Conservation (phyloP, 2,113 vertebrate species). For the Myxocyprinus asiaticus region DNA sequence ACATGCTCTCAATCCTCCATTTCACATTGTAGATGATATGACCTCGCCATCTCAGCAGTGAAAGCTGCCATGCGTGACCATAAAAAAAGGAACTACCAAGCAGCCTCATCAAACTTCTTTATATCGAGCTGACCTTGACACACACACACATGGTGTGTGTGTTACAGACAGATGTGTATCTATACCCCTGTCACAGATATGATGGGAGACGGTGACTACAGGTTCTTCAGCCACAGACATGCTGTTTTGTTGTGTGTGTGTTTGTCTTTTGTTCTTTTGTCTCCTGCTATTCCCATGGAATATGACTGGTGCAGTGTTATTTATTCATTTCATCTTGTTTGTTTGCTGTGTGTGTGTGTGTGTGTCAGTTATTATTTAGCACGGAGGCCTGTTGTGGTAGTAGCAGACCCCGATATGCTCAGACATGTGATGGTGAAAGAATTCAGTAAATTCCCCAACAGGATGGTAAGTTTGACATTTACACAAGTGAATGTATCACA, state of each 20-base stretch:
- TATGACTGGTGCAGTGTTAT: conserved; percentile 22
- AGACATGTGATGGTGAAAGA: conserved; percentile 86
- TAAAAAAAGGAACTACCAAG: neutral
- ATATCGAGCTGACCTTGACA: conserved; percentile 24
- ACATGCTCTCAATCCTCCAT: neutral
- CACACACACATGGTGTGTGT: neutral
- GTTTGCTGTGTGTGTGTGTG: conserved; percentile 2
- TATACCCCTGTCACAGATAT: neutral
- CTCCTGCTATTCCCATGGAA: conserved; percentile 2
- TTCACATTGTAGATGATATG: neutral
- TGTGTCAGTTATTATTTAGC: conserved; percentile 88
- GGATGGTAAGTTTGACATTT: conserved; percentile 72
- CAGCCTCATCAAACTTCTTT: conserved; percentile 31
- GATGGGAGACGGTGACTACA: neutral
- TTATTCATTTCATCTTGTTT: conserved; percentile 37
- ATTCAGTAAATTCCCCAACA: conserved; percentile 89
- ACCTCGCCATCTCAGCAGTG: neutral
- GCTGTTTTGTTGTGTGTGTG: neutral
- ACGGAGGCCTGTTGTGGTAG: conserved; percentile 75
- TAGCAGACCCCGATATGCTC: conserved; percentile 86
- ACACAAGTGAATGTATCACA: conserved; percentile 4
- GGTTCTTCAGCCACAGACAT: conserved; percentile 4
- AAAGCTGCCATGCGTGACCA: conserved; percentile 26
- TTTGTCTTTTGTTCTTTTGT: conserved; percentile 34
- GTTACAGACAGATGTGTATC: neutral